These are phyloP conservation scores for Tapirus terrestris DNA, from an alignment of 2,113 vertebrate species.

Conservation along the genomic window DNA sequence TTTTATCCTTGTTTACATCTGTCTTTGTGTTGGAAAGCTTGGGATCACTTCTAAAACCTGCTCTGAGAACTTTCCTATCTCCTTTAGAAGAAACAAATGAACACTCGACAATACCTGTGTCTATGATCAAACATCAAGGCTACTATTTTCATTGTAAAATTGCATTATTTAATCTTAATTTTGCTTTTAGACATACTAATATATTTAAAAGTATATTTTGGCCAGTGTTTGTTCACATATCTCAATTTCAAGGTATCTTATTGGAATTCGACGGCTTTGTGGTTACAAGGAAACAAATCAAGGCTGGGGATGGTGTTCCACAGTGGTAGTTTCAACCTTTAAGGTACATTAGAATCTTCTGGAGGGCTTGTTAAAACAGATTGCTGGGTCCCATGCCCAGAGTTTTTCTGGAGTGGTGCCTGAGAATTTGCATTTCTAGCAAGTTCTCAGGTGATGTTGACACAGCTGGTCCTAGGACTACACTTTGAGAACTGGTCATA, in stretches of 20 bases:
- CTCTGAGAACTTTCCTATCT: constrained; percentile 68
- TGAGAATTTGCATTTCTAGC: constrained; percentile 47
- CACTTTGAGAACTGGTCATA: background rate
- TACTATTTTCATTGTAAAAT: constrained; percentile 41
- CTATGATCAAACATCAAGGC: background rate
- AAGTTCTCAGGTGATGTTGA: background rate
- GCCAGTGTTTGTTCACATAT: background rate
- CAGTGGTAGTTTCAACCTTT: background rate
- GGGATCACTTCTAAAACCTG: constrained; percentile 67
- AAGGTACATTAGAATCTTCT: background rate
- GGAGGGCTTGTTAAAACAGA: constrained; percentile 37
- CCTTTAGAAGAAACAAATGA: constrained; percentile 58
- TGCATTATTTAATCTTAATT: background rate
- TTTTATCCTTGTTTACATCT: constrained; percentile 74
- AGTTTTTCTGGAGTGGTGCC: background rate
- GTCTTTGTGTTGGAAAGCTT: constrained; percentile 69
- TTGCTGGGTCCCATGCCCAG: background rate
- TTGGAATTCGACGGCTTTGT: background rate
- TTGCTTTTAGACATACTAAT: constrained; percentile 11
- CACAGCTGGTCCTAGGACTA: background rate
- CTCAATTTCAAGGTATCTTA: constrained; percentile 6
- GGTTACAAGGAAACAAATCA: background rate
- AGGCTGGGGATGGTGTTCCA: background rate
- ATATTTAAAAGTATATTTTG: constrained; percentile 38
- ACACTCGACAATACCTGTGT: background rate